Percentiles rank a stretch among this genome's conserved stretches.
Conservation (phyloP, 2,113 vertebrate species). For the Mustela lutreola region DNA sequence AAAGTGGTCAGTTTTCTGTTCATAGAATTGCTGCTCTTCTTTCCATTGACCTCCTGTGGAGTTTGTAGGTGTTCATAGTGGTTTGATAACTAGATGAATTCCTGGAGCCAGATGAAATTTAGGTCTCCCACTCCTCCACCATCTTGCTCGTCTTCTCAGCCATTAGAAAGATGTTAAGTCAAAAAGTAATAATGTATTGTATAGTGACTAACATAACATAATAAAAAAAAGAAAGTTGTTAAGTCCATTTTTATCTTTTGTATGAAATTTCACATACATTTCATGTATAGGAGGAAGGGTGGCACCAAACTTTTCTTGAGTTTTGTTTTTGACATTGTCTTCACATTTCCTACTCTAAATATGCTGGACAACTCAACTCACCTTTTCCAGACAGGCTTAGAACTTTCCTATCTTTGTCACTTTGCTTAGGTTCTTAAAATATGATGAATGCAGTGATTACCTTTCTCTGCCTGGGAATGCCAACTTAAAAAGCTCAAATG, state of each 20-base stretch:
- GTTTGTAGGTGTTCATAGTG: too few species aligned
- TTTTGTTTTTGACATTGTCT: conserved; percentile 49
- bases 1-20: too few species aligned
- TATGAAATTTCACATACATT: background rate
- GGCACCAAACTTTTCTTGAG: background rate
- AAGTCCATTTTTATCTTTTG: conserved; percentile 27
- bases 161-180: too few species aligned
- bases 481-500: conserved; percentile 25
- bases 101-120: too few species aligned
- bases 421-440: conserved; percentile 42
- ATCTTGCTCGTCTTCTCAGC: too few species aligned
- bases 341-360: background rate
- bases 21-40: too few species aligned
- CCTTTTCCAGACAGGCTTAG: background rate
- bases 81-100: too few species aligned
- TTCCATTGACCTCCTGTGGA: too few species aligned
- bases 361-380: background rate
- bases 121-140: too few species aligned
- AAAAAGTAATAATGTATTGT: too few species aligned
- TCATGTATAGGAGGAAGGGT: background rate
- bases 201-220: too few species aligned
- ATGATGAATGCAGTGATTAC: background rate
- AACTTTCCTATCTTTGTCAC: background rate
- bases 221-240: too few species aligned
- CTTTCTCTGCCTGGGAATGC: conserved; percentile 30